Percentiles rank a stretch among this genome's conserved stretches.
These are phyloP conservation scores for Crematogaster levior DNA, from an alignment of 2,888 invertebrate species.

Conservation along the genomic window DNA sequence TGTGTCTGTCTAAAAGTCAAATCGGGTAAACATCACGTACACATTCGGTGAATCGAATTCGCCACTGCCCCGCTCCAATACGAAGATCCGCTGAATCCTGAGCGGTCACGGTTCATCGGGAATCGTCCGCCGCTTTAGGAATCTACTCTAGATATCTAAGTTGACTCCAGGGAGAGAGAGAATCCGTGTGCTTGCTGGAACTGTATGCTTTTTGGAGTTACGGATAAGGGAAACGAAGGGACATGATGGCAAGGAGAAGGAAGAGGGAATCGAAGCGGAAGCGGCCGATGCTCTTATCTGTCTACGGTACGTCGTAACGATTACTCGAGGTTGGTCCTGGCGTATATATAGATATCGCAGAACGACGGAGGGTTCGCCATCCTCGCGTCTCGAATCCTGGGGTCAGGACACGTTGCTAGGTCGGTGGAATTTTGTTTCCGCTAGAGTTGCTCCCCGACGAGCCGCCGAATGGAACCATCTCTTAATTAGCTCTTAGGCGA, in stretches of 20 bases:
- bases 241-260: conserved; percentile 18
- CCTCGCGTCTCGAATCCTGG: conserved; percentile 57
- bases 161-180: conserved; percentile 70
- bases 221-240: conserved; percentile 64
- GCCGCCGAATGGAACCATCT: conserved; percentile 57
- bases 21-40: conserved; percentile 47
- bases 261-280: conserved; percentile 63
- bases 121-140: conserved; percentile 73
- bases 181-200: conserved; percentile 77
- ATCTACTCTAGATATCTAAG: conserved; percentile 76
- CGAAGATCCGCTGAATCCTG: conserved; percentile 64
- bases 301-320: conserved; percentile 80
- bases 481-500: conserved; percentile 76
- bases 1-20: conserved; percentile 26
- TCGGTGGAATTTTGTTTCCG: conserved; percentile 65
- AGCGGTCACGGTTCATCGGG: conserved; percentile 79
- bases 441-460: conserved; percentile 55
- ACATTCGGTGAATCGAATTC: conserved; percentile 52
- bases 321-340: conserved; percentile 75
- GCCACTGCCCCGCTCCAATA: conserved; percentile 34
- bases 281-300: conserved; percentile 79
- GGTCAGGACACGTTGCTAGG: conserved; percentile 65
- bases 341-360: conserved; percentile 56
- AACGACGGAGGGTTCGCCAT: conserved; percentile 55
- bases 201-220: conserved; percentile 72